Conservation (phyloP, 2,888 invertebrate species). For the Amorpha juglandis region DNA sequence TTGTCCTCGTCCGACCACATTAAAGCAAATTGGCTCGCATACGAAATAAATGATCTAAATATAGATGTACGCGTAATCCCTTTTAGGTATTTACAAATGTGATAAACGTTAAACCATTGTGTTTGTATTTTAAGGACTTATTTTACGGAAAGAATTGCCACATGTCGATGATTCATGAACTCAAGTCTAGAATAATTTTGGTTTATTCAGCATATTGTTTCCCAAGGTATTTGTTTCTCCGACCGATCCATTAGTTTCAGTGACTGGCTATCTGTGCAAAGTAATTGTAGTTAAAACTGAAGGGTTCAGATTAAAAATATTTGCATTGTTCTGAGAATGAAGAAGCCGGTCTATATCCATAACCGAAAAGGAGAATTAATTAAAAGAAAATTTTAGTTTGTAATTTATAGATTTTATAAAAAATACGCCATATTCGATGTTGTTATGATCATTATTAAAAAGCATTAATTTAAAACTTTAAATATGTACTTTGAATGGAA, state of each 20-base stretch:
- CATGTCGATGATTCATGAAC: background rate
- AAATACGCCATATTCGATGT: too few relatives aligned
- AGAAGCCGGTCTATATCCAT: too few relatives aligned
- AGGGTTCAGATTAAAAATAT: background rate
- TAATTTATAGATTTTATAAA: too few relatives aligned
- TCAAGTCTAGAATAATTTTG: conserved; percentile 28
- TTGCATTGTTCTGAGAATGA: too few relatives aligned
- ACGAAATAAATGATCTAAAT: conserved; percentile 32
- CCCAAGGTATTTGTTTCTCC: background rate
- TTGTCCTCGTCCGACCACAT: conserved; percentile 39
- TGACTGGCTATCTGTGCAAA: background rate
- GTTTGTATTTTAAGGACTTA: background rate
- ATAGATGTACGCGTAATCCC: conserved; percentile 35
- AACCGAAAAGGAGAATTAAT: too few relatives aligned
- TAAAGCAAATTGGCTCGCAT: conserved; percentile 41
- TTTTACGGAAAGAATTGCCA: background rate
- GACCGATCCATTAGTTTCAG: background rate
- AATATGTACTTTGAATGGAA: background rate
- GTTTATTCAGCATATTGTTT: conserved; percentile 9
- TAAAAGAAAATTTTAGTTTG: too few relatives aligned
- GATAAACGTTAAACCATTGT: background rate
- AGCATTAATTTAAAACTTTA: background rate
- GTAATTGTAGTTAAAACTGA: background rate
- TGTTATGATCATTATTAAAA: too few relatives aligned
- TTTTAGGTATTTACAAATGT: conserved; percentile 20